Evolutionary conservation across 1,140 invertebrate genomes (phyloP).

Genomic region (Euura saliciscinereae): DNA sequence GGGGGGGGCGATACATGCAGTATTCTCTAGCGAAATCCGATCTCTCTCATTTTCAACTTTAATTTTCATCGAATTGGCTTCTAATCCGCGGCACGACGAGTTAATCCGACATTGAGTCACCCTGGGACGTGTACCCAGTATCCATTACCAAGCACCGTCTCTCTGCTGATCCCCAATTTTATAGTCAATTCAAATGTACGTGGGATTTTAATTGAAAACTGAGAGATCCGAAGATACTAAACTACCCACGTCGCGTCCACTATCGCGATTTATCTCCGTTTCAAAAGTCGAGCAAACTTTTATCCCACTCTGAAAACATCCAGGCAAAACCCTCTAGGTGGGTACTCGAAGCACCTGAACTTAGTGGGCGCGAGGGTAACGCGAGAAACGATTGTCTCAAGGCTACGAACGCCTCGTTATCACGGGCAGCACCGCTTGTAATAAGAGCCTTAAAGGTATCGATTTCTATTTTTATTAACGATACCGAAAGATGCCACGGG

Average conservation of each 20-base stretch:
- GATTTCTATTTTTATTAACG: too few relatives aligned
- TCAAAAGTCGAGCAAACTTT: background rate
- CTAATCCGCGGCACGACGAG: background rate
- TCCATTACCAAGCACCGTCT: too few relatives aligned
- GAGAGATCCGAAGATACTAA: background rate
- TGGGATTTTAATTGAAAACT: background rate
- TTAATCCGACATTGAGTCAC: background rate
- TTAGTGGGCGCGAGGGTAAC: background rate
- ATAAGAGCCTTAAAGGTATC: too few relatives aligned
- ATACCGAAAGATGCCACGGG: too few relatives aligned
- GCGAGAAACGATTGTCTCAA: too few relatives aligned
- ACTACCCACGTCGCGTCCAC: background rate
- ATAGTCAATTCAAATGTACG: background rate
- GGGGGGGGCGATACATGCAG: too few relatives aligned
- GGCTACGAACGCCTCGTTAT: too few relatives aligned
- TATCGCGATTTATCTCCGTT: background rate
- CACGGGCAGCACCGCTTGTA: too few relatives aligned
- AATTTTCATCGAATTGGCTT: background rate
- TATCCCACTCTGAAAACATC: background rate
- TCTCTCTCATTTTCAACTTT: too few relatives aligned
- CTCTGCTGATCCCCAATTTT: too few relatives aligned
- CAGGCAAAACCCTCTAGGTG: background rate
- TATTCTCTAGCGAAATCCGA: too few relatives aligned
- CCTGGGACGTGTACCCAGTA: background rate
- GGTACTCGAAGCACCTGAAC: background rate